Evolutionary conservation across 1,140 invertebrate genomes (phyloP).

Genomic region (Pollicipes pollicipes): DNA sequence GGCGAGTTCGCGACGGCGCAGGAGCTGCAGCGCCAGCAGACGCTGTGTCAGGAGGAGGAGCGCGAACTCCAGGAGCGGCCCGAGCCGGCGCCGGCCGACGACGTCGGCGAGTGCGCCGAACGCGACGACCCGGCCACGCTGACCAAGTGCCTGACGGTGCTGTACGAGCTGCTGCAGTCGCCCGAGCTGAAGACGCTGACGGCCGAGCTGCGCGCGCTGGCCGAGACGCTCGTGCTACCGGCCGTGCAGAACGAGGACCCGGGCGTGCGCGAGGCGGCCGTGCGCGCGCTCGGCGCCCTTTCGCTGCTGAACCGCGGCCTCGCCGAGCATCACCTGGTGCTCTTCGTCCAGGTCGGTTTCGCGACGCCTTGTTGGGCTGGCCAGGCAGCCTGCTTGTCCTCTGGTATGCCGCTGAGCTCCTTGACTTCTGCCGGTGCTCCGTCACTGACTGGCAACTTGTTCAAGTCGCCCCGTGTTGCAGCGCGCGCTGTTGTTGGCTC

Average conservation of each 20-base stretch:
- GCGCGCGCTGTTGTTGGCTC: too few relatives aligned
- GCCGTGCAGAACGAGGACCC: slow-evolving; percentile 22
- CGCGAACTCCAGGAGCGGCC: slow-evolving; percentile 25
- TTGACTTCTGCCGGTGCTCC: too few relatives aligned
- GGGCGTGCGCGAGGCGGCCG: slow-evolving; percentile 26
- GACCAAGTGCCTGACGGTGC: slow-evolving; percentile 30
- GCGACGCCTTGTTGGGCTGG: too few relatives aligned
- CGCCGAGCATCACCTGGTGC: slow-evolving; percentile 26
- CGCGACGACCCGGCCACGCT: slow-evolving; percentile 28
- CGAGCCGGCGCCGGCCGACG: slow-evolving; percentile 19
- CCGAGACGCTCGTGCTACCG: slow-evolving; percentile 26
- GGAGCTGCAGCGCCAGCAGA: slow-evolving; percentile 19
- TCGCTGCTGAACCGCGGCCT: slow-evolving; percentile 27
- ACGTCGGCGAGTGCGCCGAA: slow-evolving; percentile 23
- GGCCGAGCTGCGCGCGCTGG: slow-evolving; percentile 26
- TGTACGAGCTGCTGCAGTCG: slow-evolving; percentile 27
- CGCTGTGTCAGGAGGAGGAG: slow-evolving; percentile 21
- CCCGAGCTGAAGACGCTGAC: slow-evolving; percentile 23
- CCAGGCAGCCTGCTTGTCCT: too few relatives aligned
- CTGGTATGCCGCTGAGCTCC: too few relatives aligned
- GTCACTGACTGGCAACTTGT: too few relatives aligned
- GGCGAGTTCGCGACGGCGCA: slow-evolving; percentile 36
- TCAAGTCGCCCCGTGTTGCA: too few relatives aligned
- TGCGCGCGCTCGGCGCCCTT: slow-evolving; percentile 27
- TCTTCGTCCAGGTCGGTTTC: slow-evolving; percentile 29